A percentile compares a stretch with the other conserved stretches of the same genome.
These are phyloP conservation scores for Acridotheres tristis DNA, from an alignment of 2,797 vertebrate genomes.

Conservation along the genomic window DNA sequence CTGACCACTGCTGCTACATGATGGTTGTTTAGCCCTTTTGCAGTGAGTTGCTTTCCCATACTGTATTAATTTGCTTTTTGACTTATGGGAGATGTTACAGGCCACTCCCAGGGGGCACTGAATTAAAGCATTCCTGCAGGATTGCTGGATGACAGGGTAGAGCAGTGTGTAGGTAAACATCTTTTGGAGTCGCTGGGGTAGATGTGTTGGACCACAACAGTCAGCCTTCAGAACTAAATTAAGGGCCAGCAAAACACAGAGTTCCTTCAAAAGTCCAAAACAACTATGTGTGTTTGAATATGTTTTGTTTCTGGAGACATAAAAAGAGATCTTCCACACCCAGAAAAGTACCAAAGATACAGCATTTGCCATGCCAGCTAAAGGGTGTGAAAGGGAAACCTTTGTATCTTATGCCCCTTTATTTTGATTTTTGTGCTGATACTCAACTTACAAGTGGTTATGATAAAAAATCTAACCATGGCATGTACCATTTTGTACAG, in stretches of 20 bases:
- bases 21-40: background rate
- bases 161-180: background rate
- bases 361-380: background rate
- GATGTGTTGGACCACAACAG: background rate
- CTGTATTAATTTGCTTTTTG: background rate
- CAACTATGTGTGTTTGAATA: background rate
- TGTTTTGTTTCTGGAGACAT: background rate
- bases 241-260: background rate
- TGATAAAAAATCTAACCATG: background rate
- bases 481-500: background rate
- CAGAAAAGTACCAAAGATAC: background rate
- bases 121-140: background rate
- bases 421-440: constrained; percentile 4
- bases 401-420: background rate
- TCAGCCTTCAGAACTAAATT: background rate
- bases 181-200: background rate
- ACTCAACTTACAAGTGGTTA: background rate
- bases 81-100: background rate
- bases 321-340: background rate
- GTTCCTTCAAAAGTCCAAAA: background rate
- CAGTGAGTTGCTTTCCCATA: background rate
- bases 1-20: background rate
- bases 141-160: background rate
- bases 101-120: background rate
- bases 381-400: background rate